Percentiles rank a stretch among this genome's conserved stretches.
Conservation (phyloP, 2,888 invertebrate species). For the Caenorhabditis plicata region DNA sequence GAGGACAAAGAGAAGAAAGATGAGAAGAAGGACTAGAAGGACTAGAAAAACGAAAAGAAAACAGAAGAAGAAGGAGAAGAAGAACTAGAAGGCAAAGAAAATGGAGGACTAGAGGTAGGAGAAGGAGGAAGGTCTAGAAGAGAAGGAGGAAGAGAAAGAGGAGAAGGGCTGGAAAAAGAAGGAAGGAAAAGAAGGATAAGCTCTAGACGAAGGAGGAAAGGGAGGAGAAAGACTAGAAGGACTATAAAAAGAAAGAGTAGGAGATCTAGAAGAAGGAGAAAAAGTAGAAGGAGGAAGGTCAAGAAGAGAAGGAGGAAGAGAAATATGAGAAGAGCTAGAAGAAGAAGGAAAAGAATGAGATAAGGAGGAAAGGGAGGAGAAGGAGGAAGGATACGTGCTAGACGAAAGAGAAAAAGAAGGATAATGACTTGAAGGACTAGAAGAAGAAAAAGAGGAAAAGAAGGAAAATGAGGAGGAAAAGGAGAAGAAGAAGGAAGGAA, state of each 20-base stretch:
- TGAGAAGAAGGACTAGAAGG: too few species aligned
- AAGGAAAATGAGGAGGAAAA: slow-evolving; percentile 2
- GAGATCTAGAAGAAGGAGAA: slow-evolving; percentile 1
- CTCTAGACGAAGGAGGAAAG: not conserved
- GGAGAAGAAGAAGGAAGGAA: not conserved
- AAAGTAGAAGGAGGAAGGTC: slow-evolving; percentile 2
- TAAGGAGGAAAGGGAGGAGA: too few species aligned
- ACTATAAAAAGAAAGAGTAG: not conserved
- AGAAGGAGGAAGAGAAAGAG: slow-evolving; percentile 2
- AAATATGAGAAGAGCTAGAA: too few species aligned
- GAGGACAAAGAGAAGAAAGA: too few species aligned
- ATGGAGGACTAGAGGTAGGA: too few species aligned
- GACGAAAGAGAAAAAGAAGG: not conserved
- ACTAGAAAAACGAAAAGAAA: too few species aligned
- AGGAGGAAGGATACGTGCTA: not conserved
- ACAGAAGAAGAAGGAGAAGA: too few species aligned
- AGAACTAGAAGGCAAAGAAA: too few species aligned
- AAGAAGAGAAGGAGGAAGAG: not conserved
- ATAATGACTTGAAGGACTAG: too few species aligned
- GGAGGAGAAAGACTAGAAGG: not conserved
- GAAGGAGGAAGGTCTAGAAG: slow-evolving; percentile 7
- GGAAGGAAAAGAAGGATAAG: slow-evolving; percentile 1
- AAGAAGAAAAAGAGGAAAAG: slow-evolving; percentile 1
- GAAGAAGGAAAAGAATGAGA: too few species aligned
- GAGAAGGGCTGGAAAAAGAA: not conserved